A percentile compares a stretch with the other conserved stretches of the same genome.
These are phyloP conservation scores for Sebastes fasciatus DNA, from an alignment of 2,113 vertebrate species.

Conservation along the genomic window DNA sequence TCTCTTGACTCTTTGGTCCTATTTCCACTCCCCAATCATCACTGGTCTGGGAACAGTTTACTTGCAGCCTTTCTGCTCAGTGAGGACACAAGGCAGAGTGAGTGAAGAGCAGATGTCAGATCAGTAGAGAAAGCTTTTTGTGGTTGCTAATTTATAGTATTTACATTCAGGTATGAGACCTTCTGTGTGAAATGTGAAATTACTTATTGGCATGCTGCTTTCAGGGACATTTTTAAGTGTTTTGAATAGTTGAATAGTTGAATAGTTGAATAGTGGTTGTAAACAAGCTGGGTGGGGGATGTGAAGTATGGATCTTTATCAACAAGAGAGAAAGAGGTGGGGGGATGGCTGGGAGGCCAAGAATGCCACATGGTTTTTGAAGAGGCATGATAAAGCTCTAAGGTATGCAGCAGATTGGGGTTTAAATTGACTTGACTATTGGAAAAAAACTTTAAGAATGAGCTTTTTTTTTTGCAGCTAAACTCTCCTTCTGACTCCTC, in stretches of 20 bases:
- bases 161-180: neutral
- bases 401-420: neutral
- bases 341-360: conserved; percentile 52
- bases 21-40: conserved; percentile 13
- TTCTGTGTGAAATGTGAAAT: neutral
- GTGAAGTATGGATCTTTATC: conserved; percentile 73
- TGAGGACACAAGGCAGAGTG: neutral
- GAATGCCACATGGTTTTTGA: conserved; percentile 60
- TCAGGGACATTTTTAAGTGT: neutral
- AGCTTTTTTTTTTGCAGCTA: neutral
- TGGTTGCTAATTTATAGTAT: neutral
- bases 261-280: neutral
- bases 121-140: conserved; percentile 21
- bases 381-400: conserved; percentile 35
- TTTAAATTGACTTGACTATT: neutral
- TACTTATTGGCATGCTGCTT: neutral
- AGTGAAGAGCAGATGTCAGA: conserved; percentile 40
- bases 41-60: conserved; percentile 54
- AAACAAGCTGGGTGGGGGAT: conserved; percentile 60
- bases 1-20: neutral
- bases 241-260: neutral
- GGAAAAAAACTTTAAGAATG: neutral
- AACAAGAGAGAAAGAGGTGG: conserved; percentile 56
- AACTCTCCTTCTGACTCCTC: neutral
- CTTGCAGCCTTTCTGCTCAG: neutral